Base-by-base conservation (phyloP, 2,113 vertebrate species). In the Amia ocellicauda region DNA sequence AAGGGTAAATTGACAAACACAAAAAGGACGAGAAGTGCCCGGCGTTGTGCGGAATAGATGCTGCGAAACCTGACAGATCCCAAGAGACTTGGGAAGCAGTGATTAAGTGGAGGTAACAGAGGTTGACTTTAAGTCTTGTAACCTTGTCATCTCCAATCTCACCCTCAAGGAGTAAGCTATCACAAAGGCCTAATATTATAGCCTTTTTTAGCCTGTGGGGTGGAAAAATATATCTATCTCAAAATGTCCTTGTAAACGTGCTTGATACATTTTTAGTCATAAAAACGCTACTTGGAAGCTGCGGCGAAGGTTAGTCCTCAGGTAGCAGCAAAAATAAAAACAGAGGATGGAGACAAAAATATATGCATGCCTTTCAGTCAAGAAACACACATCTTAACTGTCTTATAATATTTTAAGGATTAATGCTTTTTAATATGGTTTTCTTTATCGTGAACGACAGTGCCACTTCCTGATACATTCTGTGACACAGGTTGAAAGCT, bases 131-230 rank as follows among this genome's bases (percentile, higher is more conserved):
- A 84, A 84, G 81, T 81, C 72, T 64, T 63, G 80, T 85, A 83
- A 89, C 88, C 88, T 91, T 87, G 87, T 89, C 88, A 89, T 87
- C 69, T 68, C 69, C 70, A 74, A 82, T 80, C 62, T 71, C 67
- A 72, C 65, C 85, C 74, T 81, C 10, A 70, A 75, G 69, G 83
- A 62, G 55, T 61, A 58, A 72, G 74, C 79, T 82, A 78, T 86
- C 75, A 69, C 66, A 69, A 64, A 69, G 74, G 77, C 76, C 76
- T 70, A 69, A 78, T 77, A 86, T 85, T 74, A 70, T 20, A 59
- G 66, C 42, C 56, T 68, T 66, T 41, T 68, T 56, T 69, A 76
- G 80, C 78, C 80, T 64, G 72, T 43, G 66, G 77, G 76, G 76
- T 84, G 80, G 80, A 78, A 85, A 84, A 86, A 83, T 80, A 85